Evolutionary conservation across 2,888 invertebrate genomes (phyloP).

Genomic region (Dusona sp.): DNA sequence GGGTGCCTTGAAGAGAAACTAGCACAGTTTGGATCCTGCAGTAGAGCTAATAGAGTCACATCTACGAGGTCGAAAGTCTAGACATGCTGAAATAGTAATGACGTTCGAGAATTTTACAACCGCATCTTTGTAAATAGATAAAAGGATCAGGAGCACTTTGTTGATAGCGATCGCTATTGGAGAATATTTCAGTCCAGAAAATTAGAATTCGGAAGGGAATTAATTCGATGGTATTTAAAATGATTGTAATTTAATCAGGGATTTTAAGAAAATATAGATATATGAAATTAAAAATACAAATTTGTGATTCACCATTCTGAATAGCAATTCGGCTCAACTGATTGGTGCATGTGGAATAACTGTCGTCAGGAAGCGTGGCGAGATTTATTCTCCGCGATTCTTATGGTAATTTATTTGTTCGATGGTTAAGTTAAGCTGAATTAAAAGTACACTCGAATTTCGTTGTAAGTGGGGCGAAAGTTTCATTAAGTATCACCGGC

Average conservation of each 20-base stretch:
- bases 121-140: neutral
- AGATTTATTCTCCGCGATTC: neutral
- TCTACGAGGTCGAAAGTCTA: neutral
- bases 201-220: neutral
- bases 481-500: slow-evolving; percentile 20
- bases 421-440: neutral
- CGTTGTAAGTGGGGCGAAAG: neutral
- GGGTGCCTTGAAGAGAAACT: slow-evolving; percentile 12
- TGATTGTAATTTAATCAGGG: neutral
- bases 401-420: slow-evolving; percentile 8
- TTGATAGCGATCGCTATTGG: neutral
- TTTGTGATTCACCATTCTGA: neutral
- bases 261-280: neutral
- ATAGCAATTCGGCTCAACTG: neutral
- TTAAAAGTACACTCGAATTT: neutral
- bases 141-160: neutral
- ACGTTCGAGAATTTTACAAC: neutral
- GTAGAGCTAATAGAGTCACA: neutral
- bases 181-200: neutral
- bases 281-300: neutral
- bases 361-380: neutral
- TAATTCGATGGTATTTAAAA: neutral
- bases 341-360: neutral
- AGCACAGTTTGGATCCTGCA: slow-evolving; percentile 14
- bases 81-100: slow-evolving; percentile 32